Conservation (phyloP, 1,140 invertebrate genomes). For the Lamellibrachia luymesi region DNA sequence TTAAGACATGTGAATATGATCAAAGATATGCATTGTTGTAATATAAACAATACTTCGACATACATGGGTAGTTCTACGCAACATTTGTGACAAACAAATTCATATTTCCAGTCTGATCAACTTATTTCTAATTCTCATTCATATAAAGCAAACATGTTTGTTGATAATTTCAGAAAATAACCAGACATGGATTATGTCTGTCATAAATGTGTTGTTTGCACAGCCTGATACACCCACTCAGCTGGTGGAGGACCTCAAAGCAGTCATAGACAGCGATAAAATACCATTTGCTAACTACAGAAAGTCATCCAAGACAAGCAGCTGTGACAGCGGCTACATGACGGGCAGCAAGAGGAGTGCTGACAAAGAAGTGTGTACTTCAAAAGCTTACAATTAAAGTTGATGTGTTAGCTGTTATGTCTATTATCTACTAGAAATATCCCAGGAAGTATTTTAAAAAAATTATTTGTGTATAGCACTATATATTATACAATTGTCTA, state of each 20-base stretch:
- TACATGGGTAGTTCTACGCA: too few relatives aligned
- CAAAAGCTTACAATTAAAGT: background rate
- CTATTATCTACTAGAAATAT: background rate
- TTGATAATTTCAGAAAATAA: too few relatives aligned
- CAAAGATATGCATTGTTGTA: too few relatives aligned
- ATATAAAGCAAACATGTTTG: too few relatives aligned
- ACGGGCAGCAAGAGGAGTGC: background rate
- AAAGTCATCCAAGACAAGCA: conserved; percentile 26
- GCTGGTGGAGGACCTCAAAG: conserved; percentile 79
- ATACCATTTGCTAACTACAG: background rate
- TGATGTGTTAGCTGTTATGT: background rate
- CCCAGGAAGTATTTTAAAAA: too few relatives aligned
- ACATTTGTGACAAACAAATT: too few relatives aligned
- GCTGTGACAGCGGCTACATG: background rate
- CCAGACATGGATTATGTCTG: background rate
- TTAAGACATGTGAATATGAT: too few relatives aligned
- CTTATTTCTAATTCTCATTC: too few relatives aligned
- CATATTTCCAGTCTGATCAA: too few relatives aligned
- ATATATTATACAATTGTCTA: too few relatives aligned
- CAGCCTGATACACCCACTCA: conserved; percentile 72
- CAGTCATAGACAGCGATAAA: conserved; percentile 78
- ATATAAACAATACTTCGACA: too few relatives aligned
- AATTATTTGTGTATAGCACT: too few relatives aligned
- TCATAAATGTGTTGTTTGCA: conserved; percentile 22
- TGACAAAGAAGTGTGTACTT: conserved; percentile 28